Evolutionary conservation across 2,888 invertebrate genomes (phyloP).

Genomic region (Callosobruchus maculatus): DNA sequence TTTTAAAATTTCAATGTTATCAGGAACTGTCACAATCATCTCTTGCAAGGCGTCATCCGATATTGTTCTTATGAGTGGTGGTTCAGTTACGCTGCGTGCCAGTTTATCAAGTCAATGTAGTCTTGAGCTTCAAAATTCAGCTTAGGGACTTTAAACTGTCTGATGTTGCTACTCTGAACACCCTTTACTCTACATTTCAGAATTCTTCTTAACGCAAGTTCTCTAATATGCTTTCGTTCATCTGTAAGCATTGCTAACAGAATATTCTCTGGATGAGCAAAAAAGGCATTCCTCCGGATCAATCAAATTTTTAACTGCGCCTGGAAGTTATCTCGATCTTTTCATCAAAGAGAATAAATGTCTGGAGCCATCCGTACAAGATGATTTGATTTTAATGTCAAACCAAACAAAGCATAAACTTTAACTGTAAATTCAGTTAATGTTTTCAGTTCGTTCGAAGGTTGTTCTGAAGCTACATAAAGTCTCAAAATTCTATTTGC

Average conservation of each 20-base stretch:
- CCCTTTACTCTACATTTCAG: background rate
- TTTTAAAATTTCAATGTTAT: too few species aligned
- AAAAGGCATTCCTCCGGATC: background rate
- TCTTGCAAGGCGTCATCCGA: too few species aligned
- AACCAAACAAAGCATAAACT: constrained; percentile 2
- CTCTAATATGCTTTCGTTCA: background rate
- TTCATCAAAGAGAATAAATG: background rate
- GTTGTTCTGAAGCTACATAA: too few species aligned
- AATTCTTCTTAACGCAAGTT: background rate
- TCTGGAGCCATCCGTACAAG: constrained; percentile 1
- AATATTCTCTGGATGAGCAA: background rate
- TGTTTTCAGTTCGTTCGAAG: background rate
- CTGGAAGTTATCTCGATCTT: too few species aligned
- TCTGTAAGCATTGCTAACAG: constrained; percentile 1
- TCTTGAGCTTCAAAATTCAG: constrained; percentile 20
- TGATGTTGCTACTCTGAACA: too few species aligned
- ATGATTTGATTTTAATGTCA: background rate
- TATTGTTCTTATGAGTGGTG: too few species aligned
- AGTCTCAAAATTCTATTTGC: too few species aligned
- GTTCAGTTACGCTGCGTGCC: too few species aligned
- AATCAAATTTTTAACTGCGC: too few species aligned
- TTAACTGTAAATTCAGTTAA: constrained; percentile 6
- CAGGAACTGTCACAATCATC: too few species aligned
- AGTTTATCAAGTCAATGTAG: constrained; percentile 22
- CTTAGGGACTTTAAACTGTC: constrained; percentile 19